These are phyloP conservation scores for Hydropsyche tenuis DNA, from an alignment of 1,140 invertebrate species.

Conservation along the genomic window DNA sequence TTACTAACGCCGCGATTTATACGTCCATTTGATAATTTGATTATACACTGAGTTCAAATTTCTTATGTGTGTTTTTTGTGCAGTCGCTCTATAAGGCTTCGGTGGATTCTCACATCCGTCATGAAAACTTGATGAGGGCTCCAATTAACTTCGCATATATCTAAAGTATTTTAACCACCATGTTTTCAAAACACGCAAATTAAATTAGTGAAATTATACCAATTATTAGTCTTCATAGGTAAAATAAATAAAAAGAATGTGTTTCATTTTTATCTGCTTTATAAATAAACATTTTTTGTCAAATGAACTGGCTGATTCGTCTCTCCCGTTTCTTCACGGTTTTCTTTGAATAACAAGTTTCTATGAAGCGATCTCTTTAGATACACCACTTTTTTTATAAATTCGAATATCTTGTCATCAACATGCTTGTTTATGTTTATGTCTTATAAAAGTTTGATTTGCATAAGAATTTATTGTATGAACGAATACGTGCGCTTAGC, in stretches of 20 bases:
- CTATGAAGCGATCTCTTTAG: too few relatives aligned
- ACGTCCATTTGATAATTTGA: conserved; percentile 31
- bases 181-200: too few relatives aligned
- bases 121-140: not conserved
- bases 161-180: too few relatives aligned
- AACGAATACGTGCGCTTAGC: not conserved
- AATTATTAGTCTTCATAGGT: too few relatives aligned
- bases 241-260: not conserved
- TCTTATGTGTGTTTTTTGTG: conserved; percentile 1
- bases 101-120: not conserved
- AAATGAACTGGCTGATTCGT: too few relatives aligned
- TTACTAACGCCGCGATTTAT: conserved; percentile 21
- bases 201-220: too few relatives aligned
- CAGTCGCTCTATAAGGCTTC: not conserved
- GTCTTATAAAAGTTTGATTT: conserved; percentile 12
- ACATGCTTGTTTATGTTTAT: not conserved
- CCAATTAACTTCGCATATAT: conserved; percentile 1
- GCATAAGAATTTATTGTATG: conserved; percentile 24
- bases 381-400: too few relatives aligned
- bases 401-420: too few relatives aligned
- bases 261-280: not conserved
- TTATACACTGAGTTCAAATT: conserved; percentile 17
- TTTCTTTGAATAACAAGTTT: too few relatives aligned
- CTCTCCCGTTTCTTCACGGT: too few relatives aligned
- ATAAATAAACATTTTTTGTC: not conserved